phyloP scores from a whole-genome alignment of 2,797 vertebrate genomes.

The Propithecus perrieri region DNA sequence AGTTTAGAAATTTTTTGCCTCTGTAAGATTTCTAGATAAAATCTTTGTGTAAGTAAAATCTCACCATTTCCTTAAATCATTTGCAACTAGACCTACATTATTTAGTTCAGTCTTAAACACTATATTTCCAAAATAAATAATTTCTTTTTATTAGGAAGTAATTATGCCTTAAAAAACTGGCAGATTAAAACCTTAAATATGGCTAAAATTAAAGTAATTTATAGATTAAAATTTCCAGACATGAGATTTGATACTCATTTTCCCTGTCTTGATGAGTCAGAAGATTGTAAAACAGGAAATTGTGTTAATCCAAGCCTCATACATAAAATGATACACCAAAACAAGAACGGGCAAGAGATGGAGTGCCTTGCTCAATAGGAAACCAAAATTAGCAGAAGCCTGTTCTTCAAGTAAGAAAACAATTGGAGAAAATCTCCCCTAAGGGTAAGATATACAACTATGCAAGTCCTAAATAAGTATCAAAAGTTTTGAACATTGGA shows the following conservation, averaged over 20 bases:
- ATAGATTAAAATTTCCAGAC: background rate
- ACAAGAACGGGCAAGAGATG: slow-evolving; percentile 45
- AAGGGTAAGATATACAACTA: background rate
- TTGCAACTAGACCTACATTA: background rate
- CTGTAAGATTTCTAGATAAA: background rate
- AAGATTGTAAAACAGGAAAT: slow-evolving; percentile 31
- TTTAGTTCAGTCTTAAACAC: background rate
- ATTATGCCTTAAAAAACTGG: background rate
- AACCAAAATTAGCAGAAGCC: background rate
- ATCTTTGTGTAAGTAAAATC: background rate
- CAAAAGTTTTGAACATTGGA: background rate
- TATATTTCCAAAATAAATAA: background rate
- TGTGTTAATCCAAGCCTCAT: background rate
- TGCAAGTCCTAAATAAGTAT: background rate
- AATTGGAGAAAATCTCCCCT: background rate
- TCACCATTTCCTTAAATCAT: background rate
- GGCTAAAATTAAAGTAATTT: background rate
- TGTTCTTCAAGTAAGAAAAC: background rate
- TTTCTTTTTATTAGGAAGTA: background rate
- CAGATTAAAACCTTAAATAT: background rate
- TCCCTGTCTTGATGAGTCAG: slow-evolving; percentile 12
- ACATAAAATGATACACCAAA: background rate
- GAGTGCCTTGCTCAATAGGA: background rate
- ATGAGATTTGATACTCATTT: background rate
- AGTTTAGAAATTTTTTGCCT: background rate